These are phyloP conservation scores for Tretioscincus oriximinensis DNA, from an alignment of 2,113 vertebrate species.

Conservation along the genomic window DNA sequence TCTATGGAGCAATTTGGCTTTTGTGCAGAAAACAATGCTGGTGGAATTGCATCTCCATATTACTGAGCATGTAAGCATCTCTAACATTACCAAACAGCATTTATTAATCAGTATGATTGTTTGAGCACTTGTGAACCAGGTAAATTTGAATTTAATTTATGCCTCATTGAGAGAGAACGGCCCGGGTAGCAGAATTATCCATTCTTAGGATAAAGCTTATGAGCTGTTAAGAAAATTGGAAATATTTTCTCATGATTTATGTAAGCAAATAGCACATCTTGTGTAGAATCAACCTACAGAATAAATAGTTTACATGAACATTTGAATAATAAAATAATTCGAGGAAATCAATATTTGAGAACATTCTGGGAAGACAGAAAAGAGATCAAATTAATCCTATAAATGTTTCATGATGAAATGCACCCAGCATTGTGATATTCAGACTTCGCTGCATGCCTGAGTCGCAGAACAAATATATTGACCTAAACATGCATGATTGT, in stretches of 20 bases:
- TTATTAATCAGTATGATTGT: slow-evolving; percentile 2
- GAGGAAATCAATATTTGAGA: slow-evolving; percentile 9
- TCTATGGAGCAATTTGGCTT: too few relatives aligned
- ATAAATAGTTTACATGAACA: slow-evolving; percentile 22
- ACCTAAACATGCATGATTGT: background rate
- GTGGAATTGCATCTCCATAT: too few relatives aligned
- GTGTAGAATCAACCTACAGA: background rate
- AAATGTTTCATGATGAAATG: slow-evolving; percentile 25
- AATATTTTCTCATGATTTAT: slow-evolving; percentile 2
- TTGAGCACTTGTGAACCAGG: background rate
- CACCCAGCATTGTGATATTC: background rate
- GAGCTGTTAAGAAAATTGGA: slow-evolving; percentile 6
- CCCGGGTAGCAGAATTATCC: background rate
- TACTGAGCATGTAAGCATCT: background rate
- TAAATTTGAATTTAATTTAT: background rate
- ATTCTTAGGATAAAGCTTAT: background rate
- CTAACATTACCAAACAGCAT: background rate
- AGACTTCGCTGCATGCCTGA: background rate
- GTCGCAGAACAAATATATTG: slow-evolving; percentile 3
- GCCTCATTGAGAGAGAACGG: background rate
- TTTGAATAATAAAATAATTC: slow-evolving; percentile 26
- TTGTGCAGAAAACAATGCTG: too few relatives aligned
- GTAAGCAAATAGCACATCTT: slow-evolving; percentile 9
- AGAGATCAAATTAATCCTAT: slow-evolving; percentile 26
- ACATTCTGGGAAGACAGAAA: slow-evolving; percentile 2